phyloP scores from a whole-genome alignment of 2,797 vertebrate species.

The Aratinga solstitialis region DNA sequence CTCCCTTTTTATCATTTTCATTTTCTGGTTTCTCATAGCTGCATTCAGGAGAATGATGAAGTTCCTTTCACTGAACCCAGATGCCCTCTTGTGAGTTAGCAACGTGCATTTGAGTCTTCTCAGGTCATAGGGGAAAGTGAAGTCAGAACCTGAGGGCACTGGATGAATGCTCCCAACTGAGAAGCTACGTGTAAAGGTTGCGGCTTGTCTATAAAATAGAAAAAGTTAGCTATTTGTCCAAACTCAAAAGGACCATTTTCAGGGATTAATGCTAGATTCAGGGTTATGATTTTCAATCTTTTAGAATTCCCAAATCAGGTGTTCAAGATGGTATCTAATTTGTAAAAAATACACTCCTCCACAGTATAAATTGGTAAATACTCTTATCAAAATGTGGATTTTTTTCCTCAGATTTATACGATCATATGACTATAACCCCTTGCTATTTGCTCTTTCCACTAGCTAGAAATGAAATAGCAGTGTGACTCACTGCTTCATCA shows the following conservation, averaged over 20 bases:
- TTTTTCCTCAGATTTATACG: neutral
- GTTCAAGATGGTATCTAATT: neutral
- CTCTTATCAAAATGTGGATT: neutral
- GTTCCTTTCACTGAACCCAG: neutral
- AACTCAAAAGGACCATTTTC: neutral
- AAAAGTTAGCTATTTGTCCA: neutral
- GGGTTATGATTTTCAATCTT: neutral
- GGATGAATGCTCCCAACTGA: neutral
- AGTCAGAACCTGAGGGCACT: neutral
- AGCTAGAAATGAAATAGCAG: slow-evolving; percentile 42
- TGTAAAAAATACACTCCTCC: neutral
- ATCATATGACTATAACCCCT: neutral
- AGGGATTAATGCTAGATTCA: neutral
- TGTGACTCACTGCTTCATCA: slow-evolving; percentile 13
- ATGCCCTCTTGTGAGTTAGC: neutral
- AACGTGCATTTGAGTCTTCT: neutral
- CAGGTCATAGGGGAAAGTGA: neutral
- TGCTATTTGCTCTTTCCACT: slow-evolving; percentile 32
- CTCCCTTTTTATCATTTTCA: neutral
- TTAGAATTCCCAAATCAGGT: neutral
- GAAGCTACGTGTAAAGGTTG: neutral
- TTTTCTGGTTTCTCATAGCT: neutral
- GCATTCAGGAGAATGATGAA: neutral
- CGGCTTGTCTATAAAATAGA: neutral
- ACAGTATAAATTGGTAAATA: neutral